Base-by-base conservation (phyloP, 2,113 vertebrate species). In the Mastomys natalensis region DNA sequence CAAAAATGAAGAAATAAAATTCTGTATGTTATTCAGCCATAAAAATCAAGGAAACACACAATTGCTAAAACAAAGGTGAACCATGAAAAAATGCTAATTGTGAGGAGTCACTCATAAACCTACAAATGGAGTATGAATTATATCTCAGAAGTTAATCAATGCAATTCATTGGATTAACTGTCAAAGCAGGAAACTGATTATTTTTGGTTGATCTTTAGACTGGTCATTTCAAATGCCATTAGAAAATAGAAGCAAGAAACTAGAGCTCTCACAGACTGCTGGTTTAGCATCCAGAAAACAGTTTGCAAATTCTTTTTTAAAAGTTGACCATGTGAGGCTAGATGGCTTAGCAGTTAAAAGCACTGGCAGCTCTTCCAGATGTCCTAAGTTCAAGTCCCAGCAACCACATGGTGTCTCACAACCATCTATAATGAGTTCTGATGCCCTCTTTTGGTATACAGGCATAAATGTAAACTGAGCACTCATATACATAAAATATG, bases 131-230 rank as follows among this genome's bases (percentile, higher is more conserved):
- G 87, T 34, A 16, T 58, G 26, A 95, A 21, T 70, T 92, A 17
- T 55, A 88, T 22, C 58, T 94, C 81, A 55, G 43, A 76, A 94
- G 68, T 51, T 74, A 84, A 84, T 43, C 26, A 87, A 78, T 58
- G 62, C 16, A 91, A 66, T 60, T 76, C 53, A 81, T 55, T 88
- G 40, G 4, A 58, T 72, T 89, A 93, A 66, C 7, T 86, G 34
- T 81, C 55, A 70, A 94, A 66, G 62, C 37, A 87, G 48, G 78
- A 89, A 80, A 81, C 81, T 84, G 16, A 85, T 91, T 87, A 89
- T 85, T 93, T 62, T 74, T 31, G 31, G 85, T 6, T 62, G 34
- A n/a, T 48, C 66, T 55, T 17, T 60, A 81, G 60, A 80, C 13
- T 16, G 7, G 62, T 31, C 40, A 34, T 26, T 53, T 34, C 48